phyloP scores from a whole-genome alignment of 1,140 invertebrate genomes.

The Sminthurides bifidus region DNA sequence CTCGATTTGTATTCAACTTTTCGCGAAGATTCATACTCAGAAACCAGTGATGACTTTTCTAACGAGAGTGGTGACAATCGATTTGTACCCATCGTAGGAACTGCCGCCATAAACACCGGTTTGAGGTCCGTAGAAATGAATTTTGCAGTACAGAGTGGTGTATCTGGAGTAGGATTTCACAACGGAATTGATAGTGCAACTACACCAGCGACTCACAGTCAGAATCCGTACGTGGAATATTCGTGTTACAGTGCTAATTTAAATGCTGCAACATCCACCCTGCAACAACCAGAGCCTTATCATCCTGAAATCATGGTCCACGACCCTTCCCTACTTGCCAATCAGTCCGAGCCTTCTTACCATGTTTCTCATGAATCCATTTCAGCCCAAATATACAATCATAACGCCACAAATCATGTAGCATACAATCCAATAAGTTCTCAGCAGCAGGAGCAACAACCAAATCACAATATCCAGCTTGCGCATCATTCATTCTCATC shows the following conservation, averaged over 20 bases:
- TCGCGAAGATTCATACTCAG: conserved; percentile 53
- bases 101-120: not conserved
- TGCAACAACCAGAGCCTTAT: conserved; percentile 8
- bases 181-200: too few species aligned
- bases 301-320: conserved; percentile 15
- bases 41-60: conserved; percentile 40
- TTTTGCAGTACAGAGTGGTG: conserved; percentile 22
- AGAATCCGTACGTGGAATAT: conserved; percentile 10
- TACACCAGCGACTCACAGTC: conserved; percentile 1
- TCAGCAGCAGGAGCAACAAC: too few species aligned
- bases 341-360: too few species aligned
- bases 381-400: too few species aligned
- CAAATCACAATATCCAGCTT: too few species aligned
- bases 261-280: not conserved
- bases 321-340: too few species aligned
- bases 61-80: conserved; percentile 30
- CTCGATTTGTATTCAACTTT: conserved; percentile 50
- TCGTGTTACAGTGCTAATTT: conserved; percentile 12
- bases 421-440: too few species aligned
- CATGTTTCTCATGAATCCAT: too few species aligned
- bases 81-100: conserved; percentile 7
- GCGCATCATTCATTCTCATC: too few species aligned
- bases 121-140: conserved; percentile 15
- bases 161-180: not conserved
- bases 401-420: too few species aligned